A percentile compares a stretch with the other conserved stretches of the same genome.
Conservation (phyloP, 2,888 invertebrate genomes). For the Heliconius sara region DNA sequence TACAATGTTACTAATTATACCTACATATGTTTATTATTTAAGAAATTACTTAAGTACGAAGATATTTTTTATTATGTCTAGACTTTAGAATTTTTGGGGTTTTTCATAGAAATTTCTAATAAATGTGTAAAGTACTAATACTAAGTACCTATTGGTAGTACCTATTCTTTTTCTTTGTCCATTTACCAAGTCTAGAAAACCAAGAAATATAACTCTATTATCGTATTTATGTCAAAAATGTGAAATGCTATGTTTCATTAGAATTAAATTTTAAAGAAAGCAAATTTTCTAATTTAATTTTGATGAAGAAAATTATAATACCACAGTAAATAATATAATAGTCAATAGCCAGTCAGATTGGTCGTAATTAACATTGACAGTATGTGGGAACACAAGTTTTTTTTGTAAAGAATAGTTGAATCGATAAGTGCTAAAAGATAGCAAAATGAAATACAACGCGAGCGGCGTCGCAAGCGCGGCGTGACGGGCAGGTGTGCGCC, state of each 20-base stretch:
- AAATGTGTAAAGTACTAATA: too few species aligned
- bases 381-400: slow-evolving; percentile 22
- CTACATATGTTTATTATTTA: too few species aligned
- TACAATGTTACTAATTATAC: too few species aligned
- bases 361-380: background rate
- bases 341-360: background rate
- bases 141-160: background rate
- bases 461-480: slow-evolving; percentile 56
- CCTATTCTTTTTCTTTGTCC: background rate
- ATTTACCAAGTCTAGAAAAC: background rate
- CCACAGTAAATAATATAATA: background rate
- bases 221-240: background rate
- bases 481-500: slow-evolving; percentile 69
- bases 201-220: background rate
- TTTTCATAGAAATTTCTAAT: too few species aligned
- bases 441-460: slow-evolving; percentile 34
- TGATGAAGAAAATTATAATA: background rate
- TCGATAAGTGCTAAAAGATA: slow-evolving; percentile 35
- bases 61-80: too few species aligned
- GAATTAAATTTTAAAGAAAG: background rate
- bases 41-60: too few species aligned
- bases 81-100: too few species aligned
- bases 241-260: background rate
- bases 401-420: slow-evolving; percentile 18
- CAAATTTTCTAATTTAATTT: background rate